Evolutionary conservation across 2,797 vertebrate genomes (phyloP), one percentile per base, ranked within the genome.

Genomic region (Hipposideros larvatus): DNA sequence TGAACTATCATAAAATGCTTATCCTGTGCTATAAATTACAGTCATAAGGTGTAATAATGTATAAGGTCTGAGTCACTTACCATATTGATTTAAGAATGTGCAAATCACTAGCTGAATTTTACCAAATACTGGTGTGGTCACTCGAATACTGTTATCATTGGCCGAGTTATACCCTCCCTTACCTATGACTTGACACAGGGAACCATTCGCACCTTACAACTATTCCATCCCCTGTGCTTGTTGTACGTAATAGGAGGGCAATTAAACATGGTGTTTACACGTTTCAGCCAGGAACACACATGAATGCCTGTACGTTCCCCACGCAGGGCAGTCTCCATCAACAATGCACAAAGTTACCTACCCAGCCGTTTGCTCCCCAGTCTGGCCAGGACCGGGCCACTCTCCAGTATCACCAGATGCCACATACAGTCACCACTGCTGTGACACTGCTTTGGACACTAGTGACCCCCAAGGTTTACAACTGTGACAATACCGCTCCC

Each of bases 391-490:
- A 41, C 7, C 11, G 5, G 1, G 0, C 4, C 9, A 11, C 31
- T 77, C 15, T 8, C 53, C 6, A 91, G 11, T 7, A 83, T 21
- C 7, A 14, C 1, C 15, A 43, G 7, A 63, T 73, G 1, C 1
- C 19, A 7, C 2, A 11, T 10, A 37, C 0, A 63, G 18, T 7
- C 14, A 16, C 10, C 2, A 10, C 2, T 41, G 5, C 5, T 1
- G 10, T 34, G 24, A 65, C 3, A 5, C 2, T 41, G 11, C 15
- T 3, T 10, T 79, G 26, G 2, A 57, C 5, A 4, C 6, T 41
- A 4, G 7, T 22, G 31, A 26, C 10, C 28, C 68, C 31, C 11
- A 7, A 11, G 22, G 14, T 57, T 14, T 37, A 34, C 3, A 63
- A 5, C 11, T 34, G 10, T 43, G 10, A 7, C 24, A 55, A 1